Percentiles rank a stretch among this genome's conserved stretches.
Evolutionary conservation across 2,797 vertebrate species (phyloP).

Genomic region (Clamator glandarius): DNA sequence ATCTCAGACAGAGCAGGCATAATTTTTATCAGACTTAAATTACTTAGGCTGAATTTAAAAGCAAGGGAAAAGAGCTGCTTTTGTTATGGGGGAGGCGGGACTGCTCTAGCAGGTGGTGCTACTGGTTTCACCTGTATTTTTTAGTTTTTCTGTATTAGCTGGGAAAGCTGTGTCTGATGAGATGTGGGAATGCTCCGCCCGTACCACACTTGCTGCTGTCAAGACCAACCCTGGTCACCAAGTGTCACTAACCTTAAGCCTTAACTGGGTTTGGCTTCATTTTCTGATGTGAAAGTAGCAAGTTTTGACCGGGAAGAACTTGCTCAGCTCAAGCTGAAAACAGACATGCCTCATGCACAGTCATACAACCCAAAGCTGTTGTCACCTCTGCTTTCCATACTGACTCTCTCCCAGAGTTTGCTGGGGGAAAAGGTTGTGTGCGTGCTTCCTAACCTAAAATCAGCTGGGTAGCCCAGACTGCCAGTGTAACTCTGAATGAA

Average conservation of each 20-base stretch:
- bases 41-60: conserved; percentile 46
- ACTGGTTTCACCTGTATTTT: conserved; percentile 43
- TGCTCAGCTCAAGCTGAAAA: not conserved
- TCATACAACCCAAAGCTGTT: not conserved
- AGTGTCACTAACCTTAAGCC: not conserved
- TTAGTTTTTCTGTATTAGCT: not conserved
- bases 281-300: not conserved
- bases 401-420: not conserved
- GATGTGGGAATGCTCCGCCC: not conserved
- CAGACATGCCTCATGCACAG: not conserved
- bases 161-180: not conserved
- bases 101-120: not conserved
- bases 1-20: conserved; percentile 1
- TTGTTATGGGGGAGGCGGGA: conserved; percentile 11
- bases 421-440: too few relatives aligned
- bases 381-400: not conserved
- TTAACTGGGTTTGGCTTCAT: not conserved
- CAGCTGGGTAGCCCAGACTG: not conserved
- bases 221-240: not conserved
- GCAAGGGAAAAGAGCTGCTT: not conserved
- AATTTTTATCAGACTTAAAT: conserved; percentile 58
- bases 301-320: not conserved
- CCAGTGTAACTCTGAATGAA: not conserved
- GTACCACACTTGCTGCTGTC: not conserved
- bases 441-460: not conserved